A percentile compares a stretch with the other conserved stretches of the same genome.
These are phyloP conservation scores for Clivina fossor DNA, from an alignment of 2,888 invertebrate genomes.

Conservation along the genomic window DNA sequence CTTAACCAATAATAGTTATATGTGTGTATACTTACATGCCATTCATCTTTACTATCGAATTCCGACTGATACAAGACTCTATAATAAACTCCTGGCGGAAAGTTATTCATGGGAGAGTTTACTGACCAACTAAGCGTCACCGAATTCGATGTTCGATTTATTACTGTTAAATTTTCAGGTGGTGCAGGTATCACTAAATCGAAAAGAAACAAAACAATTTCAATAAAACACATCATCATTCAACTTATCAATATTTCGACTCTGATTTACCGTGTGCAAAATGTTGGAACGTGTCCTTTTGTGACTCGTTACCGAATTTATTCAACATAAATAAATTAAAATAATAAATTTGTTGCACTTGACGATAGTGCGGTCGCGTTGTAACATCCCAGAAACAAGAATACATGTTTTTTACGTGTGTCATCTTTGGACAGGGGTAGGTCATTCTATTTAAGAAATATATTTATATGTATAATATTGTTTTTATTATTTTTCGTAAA, in stretches of 20 bases:
- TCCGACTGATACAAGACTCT: conserved; percentile 58
- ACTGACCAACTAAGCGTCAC: conserved; percentile 56
- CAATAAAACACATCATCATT: no score
- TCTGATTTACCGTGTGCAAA: conserved; percentile 53
- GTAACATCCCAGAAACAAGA: conserved; percentile 56
- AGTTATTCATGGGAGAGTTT: conserved; percentile 54
- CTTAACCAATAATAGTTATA: conserved; percentile 48
- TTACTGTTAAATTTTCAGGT: conserved; percentile 54
- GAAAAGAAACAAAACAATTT: no score
- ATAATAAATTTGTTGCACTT: conserved; percentile 56
- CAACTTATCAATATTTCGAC: no score
- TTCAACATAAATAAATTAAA: conserved; percentile 66
- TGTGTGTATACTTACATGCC: conserved; percentile 49
- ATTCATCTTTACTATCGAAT: conserved; percentile 52
- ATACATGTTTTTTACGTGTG: conserved; percentile 40
- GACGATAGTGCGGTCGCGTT: conserved; percentile 59
- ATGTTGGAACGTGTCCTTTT: conserved; percentile 62
- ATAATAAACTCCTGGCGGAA: conserved; percentile 57
- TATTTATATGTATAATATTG: neutral
- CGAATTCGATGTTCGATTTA: conserved; percentile 54
- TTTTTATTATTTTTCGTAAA: conserved; percentile 51
- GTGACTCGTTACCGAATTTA: conserved; percentile 58
- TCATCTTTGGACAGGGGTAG: conserved; percentile 44
- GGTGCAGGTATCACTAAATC: conserved; percentile 54
- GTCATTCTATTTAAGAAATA: conserved; percentile 30